Base-by-base conservation (phyloP, 2,797 vertebrate species). In the Dermochelys coriacea region DNA sequence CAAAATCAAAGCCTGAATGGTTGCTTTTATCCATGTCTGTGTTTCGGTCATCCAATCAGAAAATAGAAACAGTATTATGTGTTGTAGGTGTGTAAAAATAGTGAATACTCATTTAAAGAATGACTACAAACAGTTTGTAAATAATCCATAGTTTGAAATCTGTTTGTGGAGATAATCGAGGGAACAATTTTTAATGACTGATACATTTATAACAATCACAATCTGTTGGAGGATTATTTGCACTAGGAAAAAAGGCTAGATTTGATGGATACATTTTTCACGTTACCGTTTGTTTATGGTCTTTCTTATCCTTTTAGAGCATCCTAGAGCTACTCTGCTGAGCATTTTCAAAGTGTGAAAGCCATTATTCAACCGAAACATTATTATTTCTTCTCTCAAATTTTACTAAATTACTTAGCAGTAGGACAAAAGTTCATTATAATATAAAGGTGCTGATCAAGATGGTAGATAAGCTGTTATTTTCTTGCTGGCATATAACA, bases 381-480 rank as follows among this genome's bases (percentile, higher is more conserved):
- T 88, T 95, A 84, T 94, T 96, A 96, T 97, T 96, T 96, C 85
- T 97, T 94, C 91, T 89, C 96, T 94, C 91, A 91, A 91, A 90
- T 94, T 97, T 95, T 91, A 93, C 96, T 94, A 97, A 93, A 97
- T 94, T 90, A 90, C 94, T 95, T 95, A 96, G 94, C 96, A 87
- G 82, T 85, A 61, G 90, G 95, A 91, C 94, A 96, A 93, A 74
- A 96, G 96, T 78, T 94, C 93, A 88, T 94, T 93, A 91, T 96
- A 93, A 91, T 51, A 93, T 82, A 89, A 96, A 93, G 12, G 8
- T 78, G 29, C 5, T 92, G 90, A 97, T 97, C 84, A 94, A 96
- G 95, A 95, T 97, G 92, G 95, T 96, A 97, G 97, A 96, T 95
- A 96, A 95, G 96, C 87, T 16, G 50, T 89, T 97, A 95, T 89